Evolutionary conservation across 2,113 vertebrate species (phyloP).

Genomic region (Otocyon megalotis): DNA sequence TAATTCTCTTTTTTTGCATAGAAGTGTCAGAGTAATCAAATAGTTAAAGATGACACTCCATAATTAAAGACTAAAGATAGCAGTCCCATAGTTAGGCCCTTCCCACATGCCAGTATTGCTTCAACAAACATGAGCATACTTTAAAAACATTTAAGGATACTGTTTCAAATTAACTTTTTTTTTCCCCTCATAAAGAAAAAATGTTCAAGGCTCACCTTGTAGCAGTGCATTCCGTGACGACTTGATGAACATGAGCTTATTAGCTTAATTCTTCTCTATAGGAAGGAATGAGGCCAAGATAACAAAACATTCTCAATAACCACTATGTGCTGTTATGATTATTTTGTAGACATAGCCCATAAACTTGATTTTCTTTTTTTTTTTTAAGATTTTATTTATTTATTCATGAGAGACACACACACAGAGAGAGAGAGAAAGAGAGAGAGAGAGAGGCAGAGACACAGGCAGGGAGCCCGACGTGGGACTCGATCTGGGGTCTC

Average conservation of each 20-base stretch:
- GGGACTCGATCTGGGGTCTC: too few species aligned
- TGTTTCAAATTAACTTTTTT: slow-evolving; percentile 2
- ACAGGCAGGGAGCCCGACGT: too few species aligned
- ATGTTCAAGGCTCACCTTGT: background rate
- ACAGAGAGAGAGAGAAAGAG: too few species aligned
- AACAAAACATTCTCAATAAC: background rate
- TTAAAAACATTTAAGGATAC: background rate
- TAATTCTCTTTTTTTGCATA: slow-evolving; percentile 44
- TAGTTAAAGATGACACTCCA: background rate
- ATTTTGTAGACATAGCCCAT: background rate
- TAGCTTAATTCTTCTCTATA: background rate
- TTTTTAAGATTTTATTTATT: too few species aligned
- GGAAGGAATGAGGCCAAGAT: background rate
- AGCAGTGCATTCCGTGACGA: background rate
- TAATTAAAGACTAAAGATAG: slow-evolving; percentile 30
- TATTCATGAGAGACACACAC: too few species aligned
- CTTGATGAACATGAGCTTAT: background rate
- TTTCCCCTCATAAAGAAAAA: background rate
- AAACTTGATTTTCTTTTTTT: background rate
- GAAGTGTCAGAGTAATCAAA: background rate
- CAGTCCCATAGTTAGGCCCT: background rate
- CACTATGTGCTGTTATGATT: background rate
- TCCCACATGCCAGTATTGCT: background rate
- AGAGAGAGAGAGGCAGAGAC: too few species aligned
- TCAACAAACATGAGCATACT: background rate